These are phyloP conservation scores for Sciurus vulgaris DNA, from an alignment of 2,797 vertebrate species.

Conservation along the genomic window DNA sequence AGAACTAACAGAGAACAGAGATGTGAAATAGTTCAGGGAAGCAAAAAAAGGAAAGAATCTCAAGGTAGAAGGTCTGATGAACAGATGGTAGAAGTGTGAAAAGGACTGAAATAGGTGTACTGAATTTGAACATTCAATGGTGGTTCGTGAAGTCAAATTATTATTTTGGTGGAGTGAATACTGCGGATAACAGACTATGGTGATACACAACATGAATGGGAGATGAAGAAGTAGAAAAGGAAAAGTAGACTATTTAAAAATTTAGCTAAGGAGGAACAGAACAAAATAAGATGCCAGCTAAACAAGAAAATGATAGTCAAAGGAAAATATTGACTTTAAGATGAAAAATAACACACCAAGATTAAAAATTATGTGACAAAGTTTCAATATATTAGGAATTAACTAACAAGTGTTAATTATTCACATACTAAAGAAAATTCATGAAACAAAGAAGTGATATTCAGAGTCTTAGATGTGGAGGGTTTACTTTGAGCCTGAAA, in stretches of 20 bases:
- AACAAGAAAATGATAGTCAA: constrained; percentile 29
- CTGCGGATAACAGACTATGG: neutral
- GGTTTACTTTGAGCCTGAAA: neutral
- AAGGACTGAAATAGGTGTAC: neutral
- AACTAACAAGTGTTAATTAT: neutral
- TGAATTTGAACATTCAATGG: neutral
- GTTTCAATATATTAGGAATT: neutral
- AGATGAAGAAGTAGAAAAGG: constrained; percentile 19
- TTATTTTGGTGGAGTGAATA: neutral
- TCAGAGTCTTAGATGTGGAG: neutral
- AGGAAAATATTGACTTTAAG: constrained; percentile 18
- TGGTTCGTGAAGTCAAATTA: constrained; percentile 15
- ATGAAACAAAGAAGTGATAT: neutral
- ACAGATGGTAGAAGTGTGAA: neutral
- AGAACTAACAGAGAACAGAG: constrained; percentile 6
- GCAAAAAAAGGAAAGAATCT: neutral
- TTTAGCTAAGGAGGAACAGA: constrained; percentile 20
- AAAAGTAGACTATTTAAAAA: neutral
- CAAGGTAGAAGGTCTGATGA: neutral
- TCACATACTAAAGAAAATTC: neutral
- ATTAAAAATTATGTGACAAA: constrained; percentile 27
- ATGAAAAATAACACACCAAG: neutral
- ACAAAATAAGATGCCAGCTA: neutral
- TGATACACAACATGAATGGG: neutral
- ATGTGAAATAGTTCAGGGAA: neutral